Evolutionary conservation across 2,113 vertebrate genomes (phyloP).

Genomic region (Callipepla californica): DNA sequence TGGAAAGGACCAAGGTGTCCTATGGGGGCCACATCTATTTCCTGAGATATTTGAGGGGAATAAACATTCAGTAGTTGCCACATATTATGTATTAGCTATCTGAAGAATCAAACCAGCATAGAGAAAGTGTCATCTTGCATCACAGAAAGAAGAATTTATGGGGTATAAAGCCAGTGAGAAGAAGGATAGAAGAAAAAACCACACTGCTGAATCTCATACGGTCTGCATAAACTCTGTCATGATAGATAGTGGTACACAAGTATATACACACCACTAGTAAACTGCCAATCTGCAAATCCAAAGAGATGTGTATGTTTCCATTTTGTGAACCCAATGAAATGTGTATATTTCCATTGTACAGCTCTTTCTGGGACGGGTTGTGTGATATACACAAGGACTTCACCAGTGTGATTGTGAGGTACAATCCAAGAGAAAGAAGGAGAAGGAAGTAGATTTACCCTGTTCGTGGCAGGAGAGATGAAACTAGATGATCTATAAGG

Average conservation of each 20-base stretch:
- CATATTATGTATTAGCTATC: background rate
- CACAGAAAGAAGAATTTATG: background rate
- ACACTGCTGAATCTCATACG: background rate
- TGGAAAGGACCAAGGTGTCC: background rate
- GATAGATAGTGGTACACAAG: background rate
- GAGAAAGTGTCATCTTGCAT: background rate
- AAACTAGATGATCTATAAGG: background rate
- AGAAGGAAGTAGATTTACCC: background rate
- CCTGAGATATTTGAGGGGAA: background rate
- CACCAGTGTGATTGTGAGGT: background rate
- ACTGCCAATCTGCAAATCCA: background rate
- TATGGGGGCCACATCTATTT: background rate
- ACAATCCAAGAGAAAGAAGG: background rate
- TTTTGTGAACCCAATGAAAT: background rate
- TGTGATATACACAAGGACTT: background rate
- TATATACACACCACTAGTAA: background rate
- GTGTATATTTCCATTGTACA: rapidly evolving
- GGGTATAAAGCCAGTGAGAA: background rate
- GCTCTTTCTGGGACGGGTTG: background rate
- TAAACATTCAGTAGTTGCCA: background rate
- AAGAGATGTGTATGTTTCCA: background rate
- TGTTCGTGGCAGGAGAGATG: background rate
- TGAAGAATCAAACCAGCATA: background rate
- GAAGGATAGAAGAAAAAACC: background rate
- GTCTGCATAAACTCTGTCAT: background rate